Conservation (phyloP, 2,888 invertebrate species). For the Griposia aprilina region DNA sequence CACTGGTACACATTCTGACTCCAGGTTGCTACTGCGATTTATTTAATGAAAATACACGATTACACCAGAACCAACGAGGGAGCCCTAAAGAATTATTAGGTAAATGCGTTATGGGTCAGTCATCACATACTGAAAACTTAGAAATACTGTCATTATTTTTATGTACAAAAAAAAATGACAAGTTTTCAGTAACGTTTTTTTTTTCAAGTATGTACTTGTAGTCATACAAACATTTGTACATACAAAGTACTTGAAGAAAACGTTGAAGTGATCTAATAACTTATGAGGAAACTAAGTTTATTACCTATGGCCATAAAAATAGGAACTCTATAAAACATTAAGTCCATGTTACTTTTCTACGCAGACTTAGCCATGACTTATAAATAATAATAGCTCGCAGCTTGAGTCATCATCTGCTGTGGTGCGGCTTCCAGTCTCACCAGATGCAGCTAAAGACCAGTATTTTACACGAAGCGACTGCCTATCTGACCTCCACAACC, state of each 20-base stretch:
- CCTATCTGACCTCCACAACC: not conserved
- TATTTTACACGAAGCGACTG: not conserved
- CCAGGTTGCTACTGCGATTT: not conserved
- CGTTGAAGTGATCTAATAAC: not conserved
- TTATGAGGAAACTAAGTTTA: conserved; percentile 22
- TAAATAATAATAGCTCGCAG: not conserved
- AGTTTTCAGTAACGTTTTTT: no score
- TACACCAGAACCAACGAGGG: not conserved
- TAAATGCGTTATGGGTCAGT: not conserved
- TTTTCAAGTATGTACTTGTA: no score
- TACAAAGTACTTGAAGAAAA: not conserved
- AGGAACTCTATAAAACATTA: conserved; percentile 13
- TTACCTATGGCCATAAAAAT: not conserved
- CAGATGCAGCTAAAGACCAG: not conserved
- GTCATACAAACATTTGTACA: no score
- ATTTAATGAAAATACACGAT: not conserved
- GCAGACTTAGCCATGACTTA: not conserved
- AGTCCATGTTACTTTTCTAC: not conserved
- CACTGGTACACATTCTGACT: not conserved
- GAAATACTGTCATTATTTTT: not conserved
- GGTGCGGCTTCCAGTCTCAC: not conserved
- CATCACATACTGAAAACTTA: not conserved
- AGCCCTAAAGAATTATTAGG: no score
- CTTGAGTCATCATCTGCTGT: not conserved
- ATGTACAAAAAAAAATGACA: no score